Evolutionary conservation across 2,888 invertebrate genomes (phyloP).

Genomic region (Isoperla grammatica): DNA sequence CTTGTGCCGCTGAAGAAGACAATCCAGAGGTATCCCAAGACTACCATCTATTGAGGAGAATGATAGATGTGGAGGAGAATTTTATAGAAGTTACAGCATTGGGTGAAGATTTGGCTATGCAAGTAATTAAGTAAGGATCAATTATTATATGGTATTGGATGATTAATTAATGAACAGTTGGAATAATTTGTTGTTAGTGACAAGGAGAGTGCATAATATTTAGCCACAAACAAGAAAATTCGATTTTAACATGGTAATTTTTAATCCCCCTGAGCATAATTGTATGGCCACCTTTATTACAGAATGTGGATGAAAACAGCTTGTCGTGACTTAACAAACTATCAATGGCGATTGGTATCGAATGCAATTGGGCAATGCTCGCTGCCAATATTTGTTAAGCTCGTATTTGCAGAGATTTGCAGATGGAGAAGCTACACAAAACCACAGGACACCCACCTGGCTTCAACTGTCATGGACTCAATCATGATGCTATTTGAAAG

Average conservation of each 20-base stretch:
- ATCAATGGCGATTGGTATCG: constrained; percentile 91
- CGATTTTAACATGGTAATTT: too few relatives aligned
- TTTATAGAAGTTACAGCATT: constrained; percentile 86
- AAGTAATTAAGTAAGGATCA: constrained; percentile 67
- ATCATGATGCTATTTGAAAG: constrained; percentile 95
- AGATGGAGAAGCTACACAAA: constrained; percentile 96
- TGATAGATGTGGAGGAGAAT: constrained; percentile 84
- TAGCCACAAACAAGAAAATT: too few relatives aligned
- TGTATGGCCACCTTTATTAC: constrained; percentile 22
- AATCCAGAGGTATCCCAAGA: constrained; percentile 84
- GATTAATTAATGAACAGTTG: neutral
- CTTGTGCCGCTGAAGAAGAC: constrained; percentile 81
- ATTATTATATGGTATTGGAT: neutral
- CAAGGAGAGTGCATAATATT: too few relatives aligned
- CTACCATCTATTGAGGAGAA: constrained; percentile 75
- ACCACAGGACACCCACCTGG: constrained; percentile 86
- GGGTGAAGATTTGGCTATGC: constrained; percentile 90
- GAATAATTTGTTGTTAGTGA: too few relatives aligned
- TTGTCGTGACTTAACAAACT: constrained; percentile 81
- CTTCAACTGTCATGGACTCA: constrained; percentile 93
- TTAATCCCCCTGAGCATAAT: too few relatives aligned
- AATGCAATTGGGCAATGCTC: constrained; percentile 92
- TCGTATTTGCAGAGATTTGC: constrained; percentile 96
- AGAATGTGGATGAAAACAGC: constrained; percentile 92
- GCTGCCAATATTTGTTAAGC: constrained; percentile 92